Conservation (phyloP, 2,797 vertebrate genomes). For the Thripadectes ignobilis region DNA sequence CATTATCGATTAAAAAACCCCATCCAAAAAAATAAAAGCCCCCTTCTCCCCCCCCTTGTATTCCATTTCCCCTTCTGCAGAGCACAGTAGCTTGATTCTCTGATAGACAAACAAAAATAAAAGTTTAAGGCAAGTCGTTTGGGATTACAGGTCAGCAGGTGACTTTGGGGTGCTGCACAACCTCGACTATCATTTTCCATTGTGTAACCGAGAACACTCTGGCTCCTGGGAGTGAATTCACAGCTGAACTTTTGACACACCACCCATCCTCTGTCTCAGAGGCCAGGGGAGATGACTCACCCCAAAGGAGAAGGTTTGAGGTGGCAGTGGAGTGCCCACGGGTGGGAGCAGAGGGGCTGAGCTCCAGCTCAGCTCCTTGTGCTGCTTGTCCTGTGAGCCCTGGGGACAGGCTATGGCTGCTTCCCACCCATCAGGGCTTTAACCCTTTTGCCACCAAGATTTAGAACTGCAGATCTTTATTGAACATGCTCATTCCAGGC, state of each 20-base stretch:
- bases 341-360: background rate
- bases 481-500: background rate
- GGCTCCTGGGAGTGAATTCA: background rate
- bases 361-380: background rate
- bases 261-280: background rate
- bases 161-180: background rate
- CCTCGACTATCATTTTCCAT: background rate
- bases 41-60: background rate
- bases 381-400: background rate
- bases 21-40: background rate
- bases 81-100: rapidly evolving
- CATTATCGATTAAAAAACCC: background rate
- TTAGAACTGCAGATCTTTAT: background rate
- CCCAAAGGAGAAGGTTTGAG: background rate
- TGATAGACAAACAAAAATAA: background rate
- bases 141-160: background rate
- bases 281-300: background rate
- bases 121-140: background rate
- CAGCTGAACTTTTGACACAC: background rate
- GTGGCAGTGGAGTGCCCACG: background rate
- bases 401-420: background rate
- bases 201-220: background rate
- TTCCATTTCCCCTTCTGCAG: background rate
- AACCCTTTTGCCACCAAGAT: background rate
- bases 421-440: background rate